These are phyloP conservation scores for Grus americana DNA, from an alignment of 2,113 vertebrate genomes.

Conservation along the genomic window DNA sequence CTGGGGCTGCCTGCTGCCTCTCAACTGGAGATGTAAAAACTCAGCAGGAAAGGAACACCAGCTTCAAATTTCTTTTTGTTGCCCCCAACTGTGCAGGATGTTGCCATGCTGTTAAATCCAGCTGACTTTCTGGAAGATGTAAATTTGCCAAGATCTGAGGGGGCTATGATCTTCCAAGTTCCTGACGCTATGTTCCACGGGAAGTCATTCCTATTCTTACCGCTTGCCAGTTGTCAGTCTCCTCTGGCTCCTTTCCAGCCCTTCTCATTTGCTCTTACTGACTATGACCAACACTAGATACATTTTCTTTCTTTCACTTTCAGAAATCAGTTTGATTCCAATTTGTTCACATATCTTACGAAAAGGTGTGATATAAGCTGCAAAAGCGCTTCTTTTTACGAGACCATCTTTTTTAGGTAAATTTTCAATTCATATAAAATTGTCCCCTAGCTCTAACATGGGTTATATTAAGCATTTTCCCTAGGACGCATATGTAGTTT, in stretches of 20 bases:
- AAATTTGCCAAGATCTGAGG: conserved; percentile 56
- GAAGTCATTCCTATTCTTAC: conserved; percentile 35
- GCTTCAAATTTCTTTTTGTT: conserved; percentile 59
- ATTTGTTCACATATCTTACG: background rate
- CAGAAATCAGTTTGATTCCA: background rate
- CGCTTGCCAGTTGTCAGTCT: background rate
- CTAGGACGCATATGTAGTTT: background rate
- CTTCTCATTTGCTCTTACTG: conserved; percentile 10
- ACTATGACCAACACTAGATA: background rate
- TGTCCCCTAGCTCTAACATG: background rate
- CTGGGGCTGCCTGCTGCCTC: conserved; percentile 66
- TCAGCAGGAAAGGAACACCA: conserved; percentile 53
- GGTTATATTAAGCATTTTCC: background rate
- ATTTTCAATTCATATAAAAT: background rate
- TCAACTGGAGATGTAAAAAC: conserved; percentile 64
- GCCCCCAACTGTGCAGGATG: conserved; percentile 57
- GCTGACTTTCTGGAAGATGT: conserved; percentile 65
- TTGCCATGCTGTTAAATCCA: conserved; percentile 64
- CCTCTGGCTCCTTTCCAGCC: conserved; percentile 33
- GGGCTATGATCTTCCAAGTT: conserved; percentile 30
- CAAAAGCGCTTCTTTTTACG: background rate
- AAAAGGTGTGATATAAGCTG: background rate
- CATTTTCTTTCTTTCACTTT: background rate
- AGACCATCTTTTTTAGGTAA: background rate
- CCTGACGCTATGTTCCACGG: conserved; percentile 21